Evolutionary conservation across 2,113 vertebrate genomes (phyloP).

Genomic region (Mungos mungo): DNA sequence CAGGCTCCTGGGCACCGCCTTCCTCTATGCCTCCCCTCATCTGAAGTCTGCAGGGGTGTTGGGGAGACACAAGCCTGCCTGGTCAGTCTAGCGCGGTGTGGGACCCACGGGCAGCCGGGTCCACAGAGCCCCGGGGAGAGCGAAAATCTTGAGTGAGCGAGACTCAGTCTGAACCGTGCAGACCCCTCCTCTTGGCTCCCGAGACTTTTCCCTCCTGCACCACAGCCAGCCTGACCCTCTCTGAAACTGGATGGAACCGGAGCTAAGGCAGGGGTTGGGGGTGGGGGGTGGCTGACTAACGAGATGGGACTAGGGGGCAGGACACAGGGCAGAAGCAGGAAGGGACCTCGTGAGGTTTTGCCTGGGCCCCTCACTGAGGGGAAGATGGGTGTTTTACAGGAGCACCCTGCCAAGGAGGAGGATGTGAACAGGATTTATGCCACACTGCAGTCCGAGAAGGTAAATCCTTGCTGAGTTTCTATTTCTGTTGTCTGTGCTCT

Average conservation of each 20-base stretch:
- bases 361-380: not conserved
- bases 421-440: not conserved
- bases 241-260: not conserved
- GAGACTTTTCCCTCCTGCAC: not conserved
- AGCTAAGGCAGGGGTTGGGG: not conserved
- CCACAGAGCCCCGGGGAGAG: not conserved
- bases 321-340: not conserved
- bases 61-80: not conserved
- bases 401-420: not conserved
- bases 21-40: not conserved
- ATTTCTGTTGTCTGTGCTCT: not conserved
- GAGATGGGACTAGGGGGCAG: not conserved
- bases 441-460: constrained; percentile 37
- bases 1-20: not conserved
- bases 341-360: not conserved
- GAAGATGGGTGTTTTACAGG: constrained; percentile 50
- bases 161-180: not conserved
- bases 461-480: not conserved
- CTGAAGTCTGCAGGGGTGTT: not conserved
- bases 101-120: not conserved
- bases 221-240: not conserved
- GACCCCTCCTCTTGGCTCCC: not conserved
- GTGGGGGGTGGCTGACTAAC: not conserved
- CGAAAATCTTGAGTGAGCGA: not conserved
- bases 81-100: not conserved